Base-by-base conservation (phyloP, 2,888 invertebrate genomes). In the Lasioglossum marginatum region DNA sequence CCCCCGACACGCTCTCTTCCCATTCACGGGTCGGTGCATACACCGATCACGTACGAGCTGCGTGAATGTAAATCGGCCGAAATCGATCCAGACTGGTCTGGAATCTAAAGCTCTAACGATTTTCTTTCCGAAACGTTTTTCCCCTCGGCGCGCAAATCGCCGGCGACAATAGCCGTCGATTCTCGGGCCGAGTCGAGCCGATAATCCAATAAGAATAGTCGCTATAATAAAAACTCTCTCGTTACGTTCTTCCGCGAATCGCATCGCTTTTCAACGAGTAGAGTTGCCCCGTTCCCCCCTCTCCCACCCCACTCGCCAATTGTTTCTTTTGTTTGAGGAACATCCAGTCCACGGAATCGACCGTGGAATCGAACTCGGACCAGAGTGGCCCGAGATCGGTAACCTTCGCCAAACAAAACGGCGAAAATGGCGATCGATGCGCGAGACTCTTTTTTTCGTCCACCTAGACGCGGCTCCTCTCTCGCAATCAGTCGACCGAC, bases 1-100 rank as follows among this genome's bases (percentile, higher is more conserved):
- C 72, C 80, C 75, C 82, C 76, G 85, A 77, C 57, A 57, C 85
- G 74, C 79, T 86, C 77, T 73, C 77, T 81, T 83, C 82, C 85
- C 88, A 90, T 89, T 92, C 89, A 87, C 88, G 87, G 85, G 86
- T 90, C 90, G 87, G 72, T 85, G 91, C 88, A 82, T 87, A 89
- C 86, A 63, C 81, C 83, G 83, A 81, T 86, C 88, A 83, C 84
- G 85, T 86, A 85, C 85, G 71, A 79, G 77, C 73, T 77, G 74
- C 86, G 81, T 85, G 76, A 86, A 85, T 85, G 86, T 81, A 87
- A 89, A 90, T 86, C 86, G 83, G 82, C 75, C 86, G 48, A 83
- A 87, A 87, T 86, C 87, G 87, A 87, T 86, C 81, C 72, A 60
- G 80, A 80, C 86, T 27, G 73, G 79, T 85, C 86, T 76, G 52